Evolutionary conservation across 1,140 invertebrate species (phyloP), one percentile per base, ranked within the genome.

Genomic region (Orchesella cincta): DNA sequence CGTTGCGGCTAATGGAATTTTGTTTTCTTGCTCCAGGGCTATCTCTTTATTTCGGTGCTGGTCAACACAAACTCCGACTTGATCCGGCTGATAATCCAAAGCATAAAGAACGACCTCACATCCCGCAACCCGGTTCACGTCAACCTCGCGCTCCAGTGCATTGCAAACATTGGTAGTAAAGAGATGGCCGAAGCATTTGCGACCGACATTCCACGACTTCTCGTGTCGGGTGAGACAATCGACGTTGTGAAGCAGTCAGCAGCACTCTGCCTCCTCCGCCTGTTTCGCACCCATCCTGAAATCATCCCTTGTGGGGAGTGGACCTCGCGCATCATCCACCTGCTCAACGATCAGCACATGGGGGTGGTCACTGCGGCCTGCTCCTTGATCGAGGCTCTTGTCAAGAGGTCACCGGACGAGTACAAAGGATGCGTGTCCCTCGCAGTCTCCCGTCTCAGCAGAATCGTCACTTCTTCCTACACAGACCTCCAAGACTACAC

Each of bases 141-240:
- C 23, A 99, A 98, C 87, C 89, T 99, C 80, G 97, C 98, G n/a
- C 89, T 99, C 74, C 98, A 99, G 87, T 99, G 98, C 86, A 99
- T 99, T 83, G 97, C 98, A 20, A 99, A 99, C 87, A 99, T 99
- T 87, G 98, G 98, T 31, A 98, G 95, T 84, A 93, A 96, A 85
- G 98, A 99, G 86, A 99, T 99, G 98, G 97, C 97, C 26, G 98
- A 99, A 86, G 96, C 96, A 33, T 98, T 99, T 88, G 94, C 94
- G 36, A 93, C 93, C 82, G 98, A 99, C 85, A 98, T 99, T 86
- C 98, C 97, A 78, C 98, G 98, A 86, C 88, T 99, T 52, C 90
- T 99, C 70, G 96, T 99, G 28, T 98, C 97, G 77, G 96, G 94
- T 26, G 98, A 99, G 86, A 99, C 98, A 1, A 98, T 99, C 90